Evolutionary conservation across 2,797 vertebrate species (phyloP), one percentile per base, ranked within the genome.

Genomic region (Anabacerthia variegaticeps): DNA sequence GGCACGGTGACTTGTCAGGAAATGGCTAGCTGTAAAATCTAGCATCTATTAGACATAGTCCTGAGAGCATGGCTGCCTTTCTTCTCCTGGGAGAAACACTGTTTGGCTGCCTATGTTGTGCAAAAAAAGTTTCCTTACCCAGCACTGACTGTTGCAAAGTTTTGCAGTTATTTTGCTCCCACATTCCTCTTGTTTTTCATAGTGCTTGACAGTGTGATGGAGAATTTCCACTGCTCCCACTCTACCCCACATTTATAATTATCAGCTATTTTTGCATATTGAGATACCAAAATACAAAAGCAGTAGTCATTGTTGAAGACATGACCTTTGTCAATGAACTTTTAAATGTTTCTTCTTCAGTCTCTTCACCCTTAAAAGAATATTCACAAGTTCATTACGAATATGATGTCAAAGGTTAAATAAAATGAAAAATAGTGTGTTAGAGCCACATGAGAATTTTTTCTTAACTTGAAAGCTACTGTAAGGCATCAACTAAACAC

Each of bases 371-470:
- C 85, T 95, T 97, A 78, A 97, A 97, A 96, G 89, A 96, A 94
- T 69, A 91, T 78, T 96, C 79, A 87, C 77, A 91, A 87, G 48
- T 95, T 97, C 89, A 84, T 92, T 92, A 97, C 82, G 71, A 96
- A 93, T 97, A 97, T 92, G 54, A 87, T 97, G 95, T 95, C 95
- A 96, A 97, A 98, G 92, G 90, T 97, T 95, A 92, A 93, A 46
- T 37, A 96, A 79, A 75, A 96, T 96, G 95, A 96, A 96, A 97
- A 97, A 95, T 76, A 95, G 54, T 92, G 65, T 74, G 89, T 95
- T 95, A 91, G 67, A 92, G 85, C 97, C 96, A 95, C 48, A 95
- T 79, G 72, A 96, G 54, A 95, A 30, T 85, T 96, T 97, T 96
- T 94, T 92, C 85, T 97, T 95, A 87, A 96, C 85, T 94, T 97